Evolutionary conservation across 2,888 invertebrate genomes (phyloP).

Genomic region (Acheta domesticus): DNA sequence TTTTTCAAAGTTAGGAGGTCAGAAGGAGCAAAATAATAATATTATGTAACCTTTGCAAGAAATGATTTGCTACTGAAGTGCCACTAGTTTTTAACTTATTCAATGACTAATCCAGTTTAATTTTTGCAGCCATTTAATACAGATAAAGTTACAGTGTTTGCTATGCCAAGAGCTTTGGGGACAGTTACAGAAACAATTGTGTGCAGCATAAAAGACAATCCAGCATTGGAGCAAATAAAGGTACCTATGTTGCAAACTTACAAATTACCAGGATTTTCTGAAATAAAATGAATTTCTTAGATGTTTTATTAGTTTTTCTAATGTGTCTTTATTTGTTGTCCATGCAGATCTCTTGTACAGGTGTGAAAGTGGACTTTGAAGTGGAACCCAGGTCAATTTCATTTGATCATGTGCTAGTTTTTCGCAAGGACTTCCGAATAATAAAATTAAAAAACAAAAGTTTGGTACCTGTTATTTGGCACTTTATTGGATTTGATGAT

Average conservation of each 20-base stretch:
- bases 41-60: too few species aligned
- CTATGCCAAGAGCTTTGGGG: constrained; percentile 44
- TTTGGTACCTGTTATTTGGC: constrained; percentile 56
- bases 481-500: constrained; percentile 49
- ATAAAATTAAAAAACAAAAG: constrained; percentile 57
- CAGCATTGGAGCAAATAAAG: constrained; percentile 52
- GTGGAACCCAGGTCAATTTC: constrained; percentile 47
- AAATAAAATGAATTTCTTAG: too few species aligned
- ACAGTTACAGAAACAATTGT: constrained; percentile 43
- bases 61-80: too few species aligned
- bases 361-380: constrained; percentile 53
- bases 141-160: constrained; percentile 43
- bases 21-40: too few species aligned
- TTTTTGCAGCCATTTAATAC: constrained; percentile 41
- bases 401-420: constrained; percentile 56
- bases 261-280: too few species aligned
- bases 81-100: too few species aligned
- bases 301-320: too few species aligned
- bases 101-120: background rate
- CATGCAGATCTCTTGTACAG: constrained; percentile 51
- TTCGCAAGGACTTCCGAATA: constrained; percentile 51
- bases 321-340: background rate
- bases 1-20: too few species aligned
- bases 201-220: constrained; percentile 56
- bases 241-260: constrained; percentile 38